Evolutionary conservation across 1,140 invertebrate species (phyloP), one percentile per base, ranked within the genome.

Genomic region (Listronotus bonariensis): DNA sequence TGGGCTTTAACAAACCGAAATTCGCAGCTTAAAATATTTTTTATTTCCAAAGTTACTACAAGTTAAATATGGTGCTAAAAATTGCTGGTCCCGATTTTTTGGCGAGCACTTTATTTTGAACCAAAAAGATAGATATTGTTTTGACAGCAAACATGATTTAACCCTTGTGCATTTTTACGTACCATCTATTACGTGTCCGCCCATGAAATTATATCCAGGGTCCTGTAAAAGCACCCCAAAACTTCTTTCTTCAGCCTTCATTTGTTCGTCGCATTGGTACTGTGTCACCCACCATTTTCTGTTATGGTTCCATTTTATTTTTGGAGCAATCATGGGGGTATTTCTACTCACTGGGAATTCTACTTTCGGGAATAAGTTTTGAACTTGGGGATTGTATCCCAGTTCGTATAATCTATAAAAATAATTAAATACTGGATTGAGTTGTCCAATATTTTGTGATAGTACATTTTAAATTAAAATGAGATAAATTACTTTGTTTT

Each of bases 111-210:
- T n/a, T n/a, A n/a, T n/a, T n/a, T n/a, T n/a, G n/a, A n/a, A n/a
- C n/a, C n/a, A n/a, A n/a, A n/a, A n/a, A n/a, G n/a, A n/a, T n/a
- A n/a, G n/a, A n/a, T n/a, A n/a, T n/a, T n/a, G n/a, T n/a, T n/a
- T n/a, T 26, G 5, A 26, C 20, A 5, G 20, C 20, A 5, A 26
- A 26, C 20, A 26, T 26, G 20, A 38, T 38, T 15, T 31, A 14
- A 26, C n/a, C n/a, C n/a, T n/a, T n/a, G n/a, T 18, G 31, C 43
- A 6, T 32, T 48, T 11, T 10, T 31, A 0, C 11, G 62, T 80
- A 77, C 89, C 89, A 80, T 98, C 94, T 69, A 98, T 92, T 5
- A 90, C 83, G 78, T 98, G 95, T 2, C 93, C 95, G 18, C 80
- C 78, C 78, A 93, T 86, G 75, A 86, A 97, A 46, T 89, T 84